Conservation (phyloP, 2,797 vertebrate species). For the Poecile montanus region DNA sequence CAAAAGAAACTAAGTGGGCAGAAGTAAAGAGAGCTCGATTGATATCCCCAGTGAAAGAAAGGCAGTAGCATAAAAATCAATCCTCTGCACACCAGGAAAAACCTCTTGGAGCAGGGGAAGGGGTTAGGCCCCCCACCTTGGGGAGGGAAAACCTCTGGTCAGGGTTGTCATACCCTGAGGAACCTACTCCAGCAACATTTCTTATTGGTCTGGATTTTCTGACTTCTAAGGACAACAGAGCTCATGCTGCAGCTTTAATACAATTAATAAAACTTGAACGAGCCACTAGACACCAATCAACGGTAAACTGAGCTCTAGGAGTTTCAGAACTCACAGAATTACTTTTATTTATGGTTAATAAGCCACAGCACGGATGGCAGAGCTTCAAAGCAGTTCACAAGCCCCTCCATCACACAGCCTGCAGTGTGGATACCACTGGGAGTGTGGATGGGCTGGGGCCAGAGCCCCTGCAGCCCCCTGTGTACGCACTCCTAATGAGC, state of each 20-base stretch:
- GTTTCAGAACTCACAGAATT: not conserved
- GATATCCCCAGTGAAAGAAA: not conserved
- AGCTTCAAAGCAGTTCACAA: conserved; percentile 24
- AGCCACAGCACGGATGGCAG: conserved; percentile 39
- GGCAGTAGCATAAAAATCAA: not conserved
- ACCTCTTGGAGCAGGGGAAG: not conserved
- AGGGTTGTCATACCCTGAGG: not conserved
- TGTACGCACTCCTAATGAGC: not conserved
- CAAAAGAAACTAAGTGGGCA: not conserved
- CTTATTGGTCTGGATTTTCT: not conserved
- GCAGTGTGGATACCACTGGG: not conserved
- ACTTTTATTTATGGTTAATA: conserved; percentile 46
- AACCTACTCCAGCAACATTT: not conserved
- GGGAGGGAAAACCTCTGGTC: not conserved
- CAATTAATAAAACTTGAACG: conserved; percentile 55
- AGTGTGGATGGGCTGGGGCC: not conserved
- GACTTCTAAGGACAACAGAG: not conserved
- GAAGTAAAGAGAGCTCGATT: not conserved
- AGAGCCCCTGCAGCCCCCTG: not conserved
- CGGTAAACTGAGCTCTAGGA: not conserved
- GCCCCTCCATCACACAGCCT: not conserved
- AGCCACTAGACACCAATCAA: conserved; percentile 54
- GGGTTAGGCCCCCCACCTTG: not conserved
- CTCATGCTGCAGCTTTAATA: not conserved
- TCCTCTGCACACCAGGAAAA: not conserved